Evolutionary conservation across 2,113 vertebrate genomes (phyloP).

Genomic region (Oncorhynchus gorbuscha): DNA sequence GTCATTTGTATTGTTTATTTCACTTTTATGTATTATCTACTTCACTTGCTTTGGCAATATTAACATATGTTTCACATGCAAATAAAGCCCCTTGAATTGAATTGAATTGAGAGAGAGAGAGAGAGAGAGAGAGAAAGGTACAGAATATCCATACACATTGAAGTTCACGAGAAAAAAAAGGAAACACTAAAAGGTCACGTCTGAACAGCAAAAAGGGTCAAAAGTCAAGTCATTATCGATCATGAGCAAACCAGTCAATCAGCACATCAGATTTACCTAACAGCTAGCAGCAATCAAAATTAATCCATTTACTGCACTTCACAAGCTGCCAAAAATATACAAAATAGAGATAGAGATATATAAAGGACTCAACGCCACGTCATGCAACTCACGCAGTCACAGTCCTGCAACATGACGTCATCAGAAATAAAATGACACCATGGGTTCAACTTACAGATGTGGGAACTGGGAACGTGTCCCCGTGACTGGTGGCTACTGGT

Average conservation of each 20-base stretch:
- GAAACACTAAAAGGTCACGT: constrained; percentile 12
- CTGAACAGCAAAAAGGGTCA: constrained; percentile 69
- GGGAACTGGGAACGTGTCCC: constrained; percentile 65
- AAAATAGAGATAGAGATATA: constrained; percentile 57
- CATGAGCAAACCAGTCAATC: constrained; percentile 70
- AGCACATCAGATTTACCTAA: constrained; percentile 70
- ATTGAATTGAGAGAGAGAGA: too few relatives aligned
- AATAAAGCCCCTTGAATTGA: too few relatives aligned
- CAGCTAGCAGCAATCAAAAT: constrained; percentile 71
- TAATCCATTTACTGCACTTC: constrained; percentile 72
- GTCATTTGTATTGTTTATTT: too few relatives aligned
- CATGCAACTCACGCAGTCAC: constrained; percentile 82
- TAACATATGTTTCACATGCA: too few relatives aligned
- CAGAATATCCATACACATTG: constrained; percentile 67
- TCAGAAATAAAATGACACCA: constrained; percentile 79
- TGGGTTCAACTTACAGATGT: constrained; percentile 81
- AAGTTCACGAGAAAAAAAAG: constrained; percentile 60
- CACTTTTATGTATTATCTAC: too few relatives aligned
- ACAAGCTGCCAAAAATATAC: constrained; percentile 71
- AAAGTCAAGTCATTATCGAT: constrained; percentile 70
- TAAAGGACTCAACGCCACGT: constrained; percentile 73
- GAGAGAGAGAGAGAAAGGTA: constrained; percentile 46
- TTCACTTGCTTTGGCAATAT: too few relatives aligned
- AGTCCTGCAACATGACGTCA: constrained; percentile 81
- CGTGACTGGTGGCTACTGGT: constrained; percentile 65